Conservation (phyloP, 2,888 invertebrate species). For the Unio pictorum region DNA sequence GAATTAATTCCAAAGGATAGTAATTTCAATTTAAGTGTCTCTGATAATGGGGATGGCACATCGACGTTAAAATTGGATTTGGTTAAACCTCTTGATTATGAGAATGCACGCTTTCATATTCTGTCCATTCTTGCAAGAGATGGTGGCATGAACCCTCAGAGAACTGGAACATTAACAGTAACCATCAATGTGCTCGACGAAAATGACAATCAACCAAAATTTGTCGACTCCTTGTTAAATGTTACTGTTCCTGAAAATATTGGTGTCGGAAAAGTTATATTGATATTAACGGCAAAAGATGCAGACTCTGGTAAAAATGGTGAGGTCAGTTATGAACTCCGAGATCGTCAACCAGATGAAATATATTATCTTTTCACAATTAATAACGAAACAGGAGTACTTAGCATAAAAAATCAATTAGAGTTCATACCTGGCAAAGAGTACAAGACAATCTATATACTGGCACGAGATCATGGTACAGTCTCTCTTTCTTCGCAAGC, state of each 20-base stretch:
- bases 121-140: conserved; percentile 40
- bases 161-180: conserved; percentile 43
- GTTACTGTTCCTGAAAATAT: conserved; percentile 41
- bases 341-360: conserved; percentile 27
- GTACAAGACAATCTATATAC: conserved; percentile 32
- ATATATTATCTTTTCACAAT: conserved; percentile 34
- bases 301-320: conserved; percentile 86
- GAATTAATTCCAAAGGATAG: conserved; percentile 18
- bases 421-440: conserved; percentile 30
- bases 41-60: conserved; percentile 7
- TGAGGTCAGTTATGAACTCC: conserved; percentile 71
- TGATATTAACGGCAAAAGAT: conserved; percentile 83
- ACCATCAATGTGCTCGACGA: conserved; percentile 39
- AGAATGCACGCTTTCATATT: conserved; percentile 21
- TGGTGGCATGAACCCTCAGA: conserved; percentile 30
- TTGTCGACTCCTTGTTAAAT: conserved; percentile 23
- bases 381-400: conserved; percentile 34
- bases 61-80: conserved; percentile 23
- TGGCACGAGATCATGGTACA: conserved; percentile 40
- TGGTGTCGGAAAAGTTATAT: conserved; percentile 31
- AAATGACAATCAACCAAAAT: conserved; percentile 46
- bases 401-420: conserved; percentile 37
- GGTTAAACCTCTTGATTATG: conserved; percentile 32
- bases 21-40: conserved; percentile 10
- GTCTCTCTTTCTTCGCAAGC: conserved; percentile 33